A percentile compares a stretch with the other conserved stretches of the same genome.
Evolutionary conservation across 2,888 invertebrate species (phyloP).

Genomic region (Athalia circularis): DNA sequence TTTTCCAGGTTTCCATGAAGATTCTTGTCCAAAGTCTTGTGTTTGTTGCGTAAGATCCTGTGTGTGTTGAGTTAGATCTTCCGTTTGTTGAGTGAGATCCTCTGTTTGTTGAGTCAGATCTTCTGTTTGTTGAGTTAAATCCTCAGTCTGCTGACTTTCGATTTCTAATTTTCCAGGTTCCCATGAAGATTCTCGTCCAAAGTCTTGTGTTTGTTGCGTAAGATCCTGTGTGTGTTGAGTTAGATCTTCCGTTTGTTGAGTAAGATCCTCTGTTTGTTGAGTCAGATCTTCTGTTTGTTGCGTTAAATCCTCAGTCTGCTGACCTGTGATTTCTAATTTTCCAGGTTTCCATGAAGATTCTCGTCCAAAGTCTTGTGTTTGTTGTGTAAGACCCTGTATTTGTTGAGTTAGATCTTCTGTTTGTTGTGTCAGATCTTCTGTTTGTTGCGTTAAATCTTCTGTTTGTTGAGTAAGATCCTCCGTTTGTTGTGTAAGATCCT

Average conservation of each 20-base stretch:
- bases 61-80: conserved; percentile 53
- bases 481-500: conserved; percentile 53
- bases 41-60: conserved; percentile 63
- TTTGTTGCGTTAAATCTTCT: conserved; percentile 40
- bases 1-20: conserved; percentile 51
- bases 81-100: conserved; percentile 56
- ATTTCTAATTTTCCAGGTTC: conserved; percentile 53
- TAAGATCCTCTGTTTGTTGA: conserved; percentile 48
- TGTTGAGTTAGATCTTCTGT: conserved; percentile 54
- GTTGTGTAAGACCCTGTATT: conserved; percentile 54
- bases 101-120: conserved; percentile 49
- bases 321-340: conserved; percentile 53
- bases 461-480: conserved; percentile 55
- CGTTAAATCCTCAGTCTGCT: too few relatives aligned
- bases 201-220: conserved; percentile 38
- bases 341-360: conserved; percentile 35
- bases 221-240: conserved; percentile 53
- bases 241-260: conserved; percentile 52
- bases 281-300: conserved; percentile 59
- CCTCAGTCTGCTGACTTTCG: conserved; percentile 46
- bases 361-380: conserved; percentile 44
- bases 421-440: conserved; percentile 56
- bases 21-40: conserved; percentile 56
- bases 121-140: conserved; percentile 54
- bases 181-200: conserved; percentile 41